Evolutionary conservation across 2,888 invertebrate genomes (phyloP).

Genomic region (Morpho deidamia): DNA sequence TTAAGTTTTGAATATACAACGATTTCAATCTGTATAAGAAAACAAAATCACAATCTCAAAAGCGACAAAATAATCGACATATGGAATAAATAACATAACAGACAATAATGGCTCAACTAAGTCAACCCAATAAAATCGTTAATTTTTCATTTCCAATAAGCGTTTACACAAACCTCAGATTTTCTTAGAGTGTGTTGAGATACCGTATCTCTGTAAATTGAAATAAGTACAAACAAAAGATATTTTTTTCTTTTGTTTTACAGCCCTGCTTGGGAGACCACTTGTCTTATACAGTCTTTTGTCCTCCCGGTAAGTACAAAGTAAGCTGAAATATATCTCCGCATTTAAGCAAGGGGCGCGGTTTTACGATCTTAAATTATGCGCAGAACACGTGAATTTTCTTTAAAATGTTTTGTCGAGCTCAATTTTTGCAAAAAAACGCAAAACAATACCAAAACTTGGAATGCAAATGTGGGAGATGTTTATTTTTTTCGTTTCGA

Average conservation of each 20-base stretch:
- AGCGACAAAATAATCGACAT: too few species aligned
- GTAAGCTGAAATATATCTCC: constrained; percentile 18
- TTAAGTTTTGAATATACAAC: too few species aligned
- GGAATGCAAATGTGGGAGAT: too few species aligned
- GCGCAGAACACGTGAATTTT: background rate
- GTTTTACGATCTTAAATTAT: background rate
- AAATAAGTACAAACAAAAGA: constrained; percentile 18
- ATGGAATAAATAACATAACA: too few species aligned
- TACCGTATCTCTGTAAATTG: constrained; percentile 11
- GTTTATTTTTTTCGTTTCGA: too few species aligned
- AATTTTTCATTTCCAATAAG: background rate
- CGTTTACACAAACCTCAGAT: background rate
- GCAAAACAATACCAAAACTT: too few species aligned
- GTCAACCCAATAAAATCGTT: too few species aligned
- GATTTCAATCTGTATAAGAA: too few species aligned
- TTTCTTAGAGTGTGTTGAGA: background rate
- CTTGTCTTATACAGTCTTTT: constrained; percentile 25
- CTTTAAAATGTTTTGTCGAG: background rate
- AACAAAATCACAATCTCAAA: too few species aligned
- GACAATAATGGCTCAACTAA: too few species aligned
- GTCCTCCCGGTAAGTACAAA: constrained; percentile 15
- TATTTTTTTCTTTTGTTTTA: constrained; percentile 16
- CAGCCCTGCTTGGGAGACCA: constrained; percentile 20
- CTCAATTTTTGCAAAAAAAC: too few species aligned
- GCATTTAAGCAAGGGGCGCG: constrained; percentile 11